phyloP scores from a whole-genome alignment of 2,113 vertebrate species.

The Ochotona princeps region DNA sequence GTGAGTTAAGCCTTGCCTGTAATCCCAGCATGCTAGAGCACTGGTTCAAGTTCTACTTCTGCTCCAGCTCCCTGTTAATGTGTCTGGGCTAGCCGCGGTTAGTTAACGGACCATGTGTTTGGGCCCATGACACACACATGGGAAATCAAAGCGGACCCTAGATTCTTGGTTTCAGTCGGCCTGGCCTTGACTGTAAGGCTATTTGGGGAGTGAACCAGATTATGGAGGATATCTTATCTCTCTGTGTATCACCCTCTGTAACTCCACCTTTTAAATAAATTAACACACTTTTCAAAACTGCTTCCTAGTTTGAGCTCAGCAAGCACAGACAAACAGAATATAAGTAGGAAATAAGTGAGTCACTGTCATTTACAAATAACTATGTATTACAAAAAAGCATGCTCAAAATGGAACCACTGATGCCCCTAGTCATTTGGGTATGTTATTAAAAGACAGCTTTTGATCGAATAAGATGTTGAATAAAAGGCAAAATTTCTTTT shows the following conservation, averaged over 20 bases:
- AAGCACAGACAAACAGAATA: conserved; percentile 21
- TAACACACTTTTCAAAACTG: conserved; percentile 6
- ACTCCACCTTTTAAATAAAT: neutral
- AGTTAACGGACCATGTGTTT: no score
- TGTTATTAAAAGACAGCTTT: neutral
- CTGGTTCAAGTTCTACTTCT: no score
- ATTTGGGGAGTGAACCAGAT: no score
- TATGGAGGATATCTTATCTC: no score
- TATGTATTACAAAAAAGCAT: neutral
- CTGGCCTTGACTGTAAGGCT: neutral
- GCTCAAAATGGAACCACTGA: neutral
- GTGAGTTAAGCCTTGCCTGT: no score
- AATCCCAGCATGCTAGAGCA: no score
- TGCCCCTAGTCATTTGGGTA: neutral
- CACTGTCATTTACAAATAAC: conserved; percentile 15
- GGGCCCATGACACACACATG: no score
- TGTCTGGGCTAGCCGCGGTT: no score
- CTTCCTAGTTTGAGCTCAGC: conserved; percentile 24
- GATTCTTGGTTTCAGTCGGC: conserved; percentile 6
- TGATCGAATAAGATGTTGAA: neutral
- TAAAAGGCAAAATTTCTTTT: neutral
- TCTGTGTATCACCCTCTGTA: no score
- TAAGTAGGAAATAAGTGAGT: neutral
- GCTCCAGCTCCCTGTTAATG: no score
- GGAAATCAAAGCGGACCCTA: neutral